A percentile compares a stretch with the other conserved stretches of the same genome.
These are phyloP conservation scores for Hypolimnas misippus DNA, from an alignment of 2,888 invertebrate species.

Conservation along the genomic window DNA sequence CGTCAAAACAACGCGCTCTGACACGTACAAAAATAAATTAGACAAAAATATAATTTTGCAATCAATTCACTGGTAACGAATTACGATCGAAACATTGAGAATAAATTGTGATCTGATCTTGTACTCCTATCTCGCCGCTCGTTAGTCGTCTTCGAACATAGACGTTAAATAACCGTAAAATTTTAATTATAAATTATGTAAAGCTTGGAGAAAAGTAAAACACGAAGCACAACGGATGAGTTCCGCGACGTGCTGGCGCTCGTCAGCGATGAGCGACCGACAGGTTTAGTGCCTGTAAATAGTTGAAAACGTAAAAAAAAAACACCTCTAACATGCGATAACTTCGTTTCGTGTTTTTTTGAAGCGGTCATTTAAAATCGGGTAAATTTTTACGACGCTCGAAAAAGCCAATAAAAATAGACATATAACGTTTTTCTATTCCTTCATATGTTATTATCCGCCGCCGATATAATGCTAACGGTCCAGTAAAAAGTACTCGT, in stretches of 20 bases:
- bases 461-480: background rate
- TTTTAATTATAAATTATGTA: background rate
- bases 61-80: background rate
- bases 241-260: background rate
- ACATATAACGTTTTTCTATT: background rate
- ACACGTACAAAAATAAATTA: too few relatives aligned
- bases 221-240: background rate
- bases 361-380: background rate
- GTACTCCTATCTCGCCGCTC: background rate
- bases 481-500: background rate
- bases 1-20: constrained; percentile 4
- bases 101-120: background rate
- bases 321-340: background rate
- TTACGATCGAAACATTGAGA: background rate
- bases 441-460: background rate
- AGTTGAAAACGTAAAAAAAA: background rate
- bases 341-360: background rate
- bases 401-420: background rate
- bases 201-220: background rate
- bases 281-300: background rate
- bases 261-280: background rate
- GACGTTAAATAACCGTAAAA: background rate
- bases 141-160: background rate
- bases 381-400: background rate
- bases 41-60: background rate